Evolutionary conservation across 2,797 vertebrate genomes (phyloP).

Genomic region (Phataginus tricuspis): DNA sequence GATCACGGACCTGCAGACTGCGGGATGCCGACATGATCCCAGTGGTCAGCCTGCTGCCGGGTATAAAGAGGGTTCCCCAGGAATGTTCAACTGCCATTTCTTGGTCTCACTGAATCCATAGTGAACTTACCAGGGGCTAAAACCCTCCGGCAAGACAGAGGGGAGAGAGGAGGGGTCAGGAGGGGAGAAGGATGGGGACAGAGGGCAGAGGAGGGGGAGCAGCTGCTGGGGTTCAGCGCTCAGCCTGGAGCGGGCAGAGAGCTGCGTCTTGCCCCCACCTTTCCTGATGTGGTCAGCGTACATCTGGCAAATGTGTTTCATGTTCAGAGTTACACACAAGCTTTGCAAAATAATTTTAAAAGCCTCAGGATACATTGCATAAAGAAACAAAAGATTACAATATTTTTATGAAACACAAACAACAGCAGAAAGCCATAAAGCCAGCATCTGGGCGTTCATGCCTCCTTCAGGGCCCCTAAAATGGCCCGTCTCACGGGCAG

Average conservation of each 20-base stretch:
- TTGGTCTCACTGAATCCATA: no score
- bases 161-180: no score
- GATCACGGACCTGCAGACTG: no score
- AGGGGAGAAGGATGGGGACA: no score
- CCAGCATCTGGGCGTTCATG: neutral
- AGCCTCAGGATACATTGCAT: neutral
- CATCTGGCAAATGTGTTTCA: neutral
- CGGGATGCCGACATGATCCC: no score
- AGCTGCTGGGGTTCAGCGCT: neutral
- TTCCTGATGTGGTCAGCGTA: neutral
- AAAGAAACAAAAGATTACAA: neutral
- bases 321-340: neutral
- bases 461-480: neutral
- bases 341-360: slow-evolving; percentile 14
- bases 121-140: no score
- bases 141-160: no score
- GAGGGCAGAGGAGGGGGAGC: no score
- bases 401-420: slow-evolving; percentile 17
- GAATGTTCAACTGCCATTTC: no score
- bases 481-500: fast-evolving
- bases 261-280: fast-evolving
- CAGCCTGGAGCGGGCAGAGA: neutral
- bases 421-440: neutral
- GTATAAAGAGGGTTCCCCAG: no score
- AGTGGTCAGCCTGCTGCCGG: no score